Evolutionary conservation across 1,140 invertebrate species (phyloP), one percentile per base, ranked within the genome.

Genomic region (Bombus ignitus): DNA sequence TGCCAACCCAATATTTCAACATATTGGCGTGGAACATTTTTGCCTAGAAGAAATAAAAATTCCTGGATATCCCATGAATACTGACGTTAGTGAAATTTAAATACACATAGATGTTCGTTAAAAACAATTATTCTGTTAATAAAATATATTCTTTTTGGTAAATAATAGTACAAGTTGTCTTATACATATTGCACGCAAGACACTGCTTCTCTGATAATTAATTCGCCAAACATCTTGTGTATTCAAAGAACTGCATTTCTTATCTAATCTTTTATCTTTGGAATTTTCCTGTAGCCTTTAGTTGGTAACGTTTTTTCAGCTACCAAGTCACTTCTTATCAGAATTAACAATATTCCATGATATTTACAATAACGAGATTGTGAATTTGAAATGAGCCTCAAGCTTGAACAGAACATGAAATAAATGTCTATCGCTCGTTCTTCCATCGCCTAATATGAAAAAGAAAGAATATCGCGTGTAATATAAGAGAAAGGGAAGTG

Each of bases 381-480:
- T 53, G 47, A 53, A 53, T 22, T 53, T 53, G 18, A 53, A 53
- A 53, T 3, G 15, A 53, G 18, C 0, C 47, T 22, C 0, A 22
- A 8, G 18, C 18, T 22, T 8, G 2, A 53, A 22, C 18, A 53
- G 12, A 53, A 37, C 3, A 3, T 39, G 53, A 73, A 42, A n/a
- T 68, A 70, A 82, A 86, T 76, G 47, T 82, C 80, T 71, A 76
- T 12, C 65, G 65, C 35, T 22, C 2, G 83, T 78, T 66, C 62
- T 44, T 83, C 66, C 15, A 70, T 25, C 18, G 35, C 44, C 47
- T 35, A 6, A 68, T 22, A 37, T 25, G 12, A 66, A 8, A 37
- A 68, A 39, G 2, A 8, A 47, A 71, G 47, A 28, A 47, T 6
- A 47, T 18, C 62, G n/a, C 37, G 75, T 42, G 22, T 22, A 12